These are phyloP conservation scores for Pimephales promelas DNA, from an alignment of 2,113 vertebrate species.

Conservation along the genomic window DNA sequence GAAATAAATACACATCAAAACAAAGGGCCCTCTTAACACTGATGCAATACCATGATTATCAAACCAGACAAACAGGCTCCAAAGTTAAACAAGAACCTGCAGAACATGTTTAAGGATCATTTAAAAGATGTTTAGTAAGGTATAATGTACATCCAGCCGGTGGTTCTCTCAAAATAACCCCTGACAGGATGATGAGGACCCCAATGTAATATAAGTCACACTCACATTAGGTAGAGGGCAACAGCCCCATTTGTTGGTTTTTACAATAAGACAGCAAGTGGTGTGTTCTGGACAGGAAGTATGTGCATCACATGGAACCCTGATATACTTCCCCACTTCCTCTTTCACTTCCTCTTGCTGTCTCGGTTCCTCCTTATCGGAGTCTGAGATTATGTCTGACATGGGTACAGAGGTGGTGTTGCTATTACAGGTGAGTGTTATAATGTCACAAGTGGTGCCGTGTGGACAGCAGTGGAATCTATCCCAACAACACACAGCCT, in stretches of 20 bases:
- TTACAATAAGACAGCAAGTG: constrained; percentile 70
- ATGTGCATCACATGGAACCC: constrained; percentile 60
- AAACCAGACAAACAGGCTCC: background rate
- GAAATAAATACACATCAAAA: background rate
- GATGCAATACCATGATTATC: background rate
- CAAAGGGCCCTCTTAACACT: background rate
- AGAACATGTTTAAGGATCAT: background rate
- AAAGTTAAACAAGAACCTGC: background rate
- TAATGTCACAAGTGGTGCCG: constrained; percentile 53
- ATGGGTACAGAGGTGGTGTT: constrained; percentile 40
- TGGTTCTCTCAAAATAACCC: no score
- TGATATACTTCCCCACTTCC: background rate
- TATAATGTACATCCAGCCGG: no score
- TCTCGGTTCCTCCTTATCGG: background rate
- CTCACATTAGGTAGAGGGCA: constrained; percentile 69
- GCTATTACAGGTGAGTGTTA: background rate
- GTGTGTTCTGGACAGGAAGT: constrained; percentile 64
- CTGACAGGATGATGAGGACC: no score
- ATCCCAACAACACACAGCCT: constrained; percentile 75
- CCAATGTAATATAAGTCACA: background rate
- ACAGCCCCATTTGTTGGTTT: constrained; percentile 64
- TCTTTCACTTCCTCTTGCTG: background rate
- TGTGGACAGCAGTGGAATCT: constrained; percentile 66
- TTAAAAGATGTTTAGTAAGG: background rate
- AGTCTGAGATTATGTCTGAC: constrained; percentile 32